Evolutionary conservation across 1,140 invertebrate species (phyloP).

Genomic region (Popillia japonica): DNA sequence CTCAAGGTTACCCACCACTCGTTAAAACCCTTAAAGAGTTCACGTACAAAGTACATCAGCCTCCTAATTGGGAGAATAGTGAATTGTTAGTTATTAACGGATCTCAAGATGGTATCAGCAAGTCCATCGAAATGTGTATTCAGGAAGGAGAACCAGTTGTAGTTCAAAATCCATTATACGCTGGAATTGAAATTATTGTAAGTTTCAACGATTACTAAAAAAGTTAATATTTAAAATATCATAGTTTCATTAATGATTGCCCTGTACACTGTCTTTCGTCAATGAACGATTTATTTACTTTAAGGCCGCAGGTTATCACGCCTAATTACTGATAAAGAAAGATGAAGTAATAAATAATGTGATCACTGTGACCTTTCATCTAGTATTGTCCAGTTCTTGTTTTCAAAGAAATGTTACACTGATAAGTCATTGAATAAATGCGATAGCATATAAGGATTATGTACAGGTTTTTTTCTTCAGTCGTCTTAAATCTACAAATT

Average conservation of each 20-base stretch:
- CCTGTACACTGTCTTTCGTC: neutral
- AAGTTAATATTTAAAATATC: neutral
- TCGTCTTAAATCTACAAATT: neutral
- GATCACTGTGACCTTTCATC: neutral
- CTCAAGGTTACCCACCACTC: conserved; percentile 75
- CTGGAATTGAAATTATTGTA: conserved; percentile 74
- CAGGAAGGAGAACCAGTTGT: conserved; percentile 74
- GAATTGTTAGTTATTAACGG: conserved; percentile 76
- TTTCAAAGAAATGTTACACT: neutral
- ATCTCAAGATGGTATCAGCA: conserved; percentile 79
- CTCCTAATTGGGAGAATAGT: conserved; percentile 68
- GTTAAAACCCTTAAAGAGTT: conserved; percentile 71
- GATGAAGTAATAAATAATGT: neutral
- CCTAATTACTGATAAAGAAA: neutral
- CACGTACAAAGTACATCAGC: conserved; percentile 71
- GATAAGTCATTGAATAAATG: neutral
- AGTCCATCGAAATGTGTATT: conserved; percentile 73
- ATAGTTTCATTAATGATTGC: neutral
- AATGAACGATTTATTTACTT: conserved; percentile 1
- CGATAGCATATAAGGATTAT: neutral
- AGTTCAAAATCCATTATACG: conserved; percentile 75
- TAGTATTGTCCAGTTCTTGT: conserved; percentile 16
- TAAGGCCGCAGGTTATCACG: neutral
- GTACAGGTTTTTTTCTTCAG: neutral
- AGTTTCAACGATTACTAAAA: conserved; percentile 55